phyloP scores from a whole-genome alignment of 2,888 invertebrate species.

The Leptarthrus brevirostris region DNA sequence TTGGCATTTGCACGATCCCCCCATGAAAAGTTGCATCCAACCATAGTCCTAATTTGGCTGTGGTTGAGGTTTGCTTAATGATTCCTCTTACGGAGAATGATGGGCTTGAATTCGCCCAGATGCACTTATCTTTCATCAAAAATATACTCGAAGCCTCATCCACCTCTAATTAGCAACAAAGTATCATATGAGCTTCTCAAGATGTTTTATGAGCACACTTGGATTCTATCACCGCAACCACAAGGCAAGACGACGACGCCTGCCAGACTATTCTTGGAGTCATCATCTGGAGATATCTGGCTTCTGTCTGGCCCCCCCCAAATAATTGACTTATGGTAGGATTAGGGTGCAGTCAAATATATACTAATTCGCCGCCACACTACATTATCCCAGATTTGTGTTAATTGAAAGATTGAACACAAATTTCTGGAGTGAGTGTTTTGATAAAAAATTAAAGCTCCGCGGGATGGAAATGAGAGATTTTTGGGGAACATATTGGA shows the following conservation, averaged over 20 bases:
- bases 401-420: slow-evolving; percentile 33
- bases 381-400: slow-evolving; percentile 25
- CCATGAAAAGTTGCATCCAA: background rate
- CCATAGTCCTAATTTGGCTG: background rate
- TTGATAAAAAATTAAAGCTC: slow-evolving; percentile 6
- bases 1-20: background rate
- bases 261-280: slow-evolving; percentile 17
- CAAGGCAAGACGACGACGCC: background rate
- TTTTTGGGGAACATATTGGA: background rate
- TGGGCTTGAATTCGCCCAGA: slow-evolving; percentile 1
- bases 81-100: background rate
- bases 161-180: background rate
- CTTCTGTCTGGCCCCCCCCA: slow-evolving; percentile 6
- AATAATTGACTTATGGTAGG: slow-evolving; percentile 23
- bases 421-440: slow-evolving; percentile 12
- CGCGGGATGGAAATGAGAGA: background rate
- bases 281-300: slow-evolving; percentile 8
- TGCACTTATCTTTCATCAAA: background rate
- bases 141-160: background rate
- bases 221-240: background rate
- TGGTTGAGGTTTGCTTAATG: background rate
- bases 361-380: background rate
- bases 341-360: slow-evolving; percentile 16
- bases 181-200: background rate
- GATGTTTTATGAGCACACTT: slow-evolving; percentile 5